These are phyloP conservation scores for Cheilosia impressa DNA, from an alignment of 2,888 invertebrate genomes.

Conservation along the genomic window DNA sequence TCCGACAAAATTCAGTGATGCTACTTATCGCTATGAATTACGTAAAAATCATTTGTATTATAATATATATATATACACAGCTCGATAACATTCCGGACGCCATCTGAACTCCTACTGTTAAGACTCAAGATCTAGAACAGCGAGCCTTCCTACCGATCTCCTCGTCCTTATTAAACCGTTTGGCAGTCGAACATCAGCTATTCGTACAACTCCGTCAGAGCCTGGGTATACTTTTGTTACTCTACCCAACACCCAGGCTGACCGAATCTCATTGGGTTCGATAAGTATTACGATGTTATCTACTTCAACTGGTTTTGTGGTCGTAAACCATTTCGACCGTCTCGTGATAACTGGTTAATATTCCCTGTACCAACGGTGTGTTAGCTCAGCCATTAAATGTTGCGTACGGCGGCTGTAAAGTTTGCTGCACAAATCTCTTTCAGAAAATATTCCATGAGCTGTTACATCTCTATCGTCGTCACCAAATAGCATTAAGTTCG, in stretches of 20 bases:
- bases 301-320: not conserved
- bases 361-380: not conserved
- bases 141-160: slow-evolving; percentile 17
- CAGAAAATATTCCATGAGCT: slow-evolving; percentile 4
- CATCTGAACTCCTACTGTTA: slow-evolving; percentile 6
- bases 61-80: too few relatives aligned
- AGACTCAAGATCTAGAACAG: slow-evolving; percentile 3
- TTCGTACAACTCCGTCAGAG: slow-evolving; percentile 11
- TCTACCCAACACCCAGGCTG: slow-evolving; percentile 4
- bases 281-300: not conserved
- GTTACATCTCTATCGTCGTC: not conserved
- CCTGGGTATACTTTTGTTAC: not conserved
- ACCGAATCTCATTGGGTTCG: slow-evolving; percentile 3
- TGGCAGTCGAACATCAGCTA: not conserved
- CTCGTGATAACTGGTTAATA: slow-evolving; percentile 16
- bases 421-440: not conserved
- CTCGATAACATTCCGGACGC: not conserved
- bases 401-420: slow-evolving; percentile 9
- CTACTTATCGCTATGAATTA: too few relatives aligned
- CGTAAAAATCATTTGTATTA: too few relatives aligned
- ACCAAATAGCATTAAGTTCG: slow-evolving; percentile 14
- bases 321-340: not conserved
- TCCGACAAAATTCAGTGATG: too few relatives aligned
- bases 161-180: not conserved
- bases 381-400: not conserved